Percentiles rank a stretch among this genome's conserved stretches.
Evolutionary conservation across 2,797 vertebrate genomes (phyloP).

Genomic region (Falco berigora): DNA sequence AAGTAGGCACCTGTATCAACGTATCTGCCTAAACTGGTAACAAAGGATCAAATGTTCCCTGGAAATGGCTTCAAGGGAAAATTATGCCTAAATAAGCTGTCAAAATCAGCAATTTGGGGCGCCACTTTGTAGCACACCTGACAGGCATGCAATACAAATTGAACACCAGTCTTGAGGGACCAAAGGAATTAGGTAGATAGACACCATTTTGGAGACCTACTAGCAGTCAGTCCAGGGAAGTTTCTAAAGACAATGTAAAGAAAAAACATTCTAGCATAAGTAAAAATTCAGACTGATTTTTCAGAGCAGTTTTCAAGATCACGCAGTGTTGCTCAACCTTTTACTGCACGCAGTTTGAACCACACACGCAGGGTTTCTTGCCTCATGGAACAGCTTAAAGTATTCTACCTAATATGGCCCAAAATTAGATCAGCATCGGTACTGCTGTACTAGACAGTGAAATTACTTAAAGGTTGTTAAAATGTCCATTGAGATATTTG

Average conservation of each 20-base stretch:
- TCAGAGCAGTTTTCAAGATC: not conserved
- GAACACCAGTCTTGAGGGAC: not conserved
- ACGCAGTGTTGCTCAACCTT: not conserved
- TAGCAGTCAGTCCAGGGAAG: not conserved
- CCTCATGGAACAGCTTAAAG: not conserved
- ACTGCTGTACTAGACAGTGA: not conserved
- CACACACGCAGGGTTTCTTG: not conserved
- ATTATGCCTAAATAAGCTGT: not conserved
- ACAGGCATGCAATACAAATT: not conserved
- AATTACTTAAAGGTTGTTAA: not conserved
- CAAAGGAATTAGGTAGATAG: not conserved
- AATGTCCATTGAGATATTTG: not conserved
- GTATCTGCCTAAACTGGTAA: not conserved
- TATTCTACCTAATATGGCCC: not conserved
- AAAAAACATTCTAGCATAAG: not conserved
- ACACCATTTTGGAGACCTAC: not conserved
- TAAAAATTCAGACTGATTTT: not conserved
- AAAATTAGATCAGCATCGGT: not conserved
- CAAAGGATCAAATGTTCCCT: not conserved
- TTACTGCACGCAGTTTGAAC: not conserved
- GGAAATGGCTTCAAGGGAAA: not conserved
- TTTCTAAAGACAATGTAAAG: not conserved
- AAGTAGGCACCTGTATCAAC: not conserved
- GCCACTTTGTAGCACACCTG: not conserved
- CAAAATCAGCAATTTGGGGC: not conserved